Evolutionary conservation across 2,113 vertebrate genomes (phyloP).

Genomic region (Lutjanus erythropterus): DNA sequence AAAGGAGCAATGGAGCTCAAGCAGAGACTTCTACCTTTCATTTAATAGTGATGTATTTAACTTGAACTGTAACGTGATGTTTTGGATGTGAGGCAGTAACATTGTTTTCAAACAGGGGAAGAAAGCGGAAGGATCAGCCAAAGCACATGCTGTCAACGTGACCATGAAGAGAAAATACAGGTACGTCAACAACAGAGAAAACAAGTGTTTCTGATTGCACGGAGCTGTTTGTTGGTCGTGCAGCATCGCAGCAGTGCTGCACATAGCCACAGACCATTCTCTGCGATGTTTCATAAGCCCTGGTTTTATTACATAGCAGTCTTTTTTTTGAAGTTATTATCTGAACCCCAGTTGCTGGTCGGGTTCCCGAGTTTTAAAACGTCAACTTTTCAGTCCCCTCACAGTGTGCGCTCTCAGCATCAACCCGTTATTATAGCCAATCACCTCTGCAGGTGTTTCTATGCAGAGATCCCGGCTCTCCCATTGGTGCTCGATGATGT

Average conservation of each 20-base stretch:
- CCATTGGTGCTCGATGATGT: conserved; percentile 86
- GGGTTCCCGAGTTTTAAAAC: conserved; percentile 17
- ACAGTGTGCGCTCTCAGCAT: conserved; percentile 27
- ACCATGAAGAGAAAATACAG: conserved; percentile 98
- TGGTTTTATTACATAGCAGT: neutral
- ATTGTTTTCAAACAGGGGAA: conserved; percentile 87
- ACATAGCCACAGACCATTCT: neutral
- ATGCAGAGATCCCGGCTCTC: conserved; percentile 73
- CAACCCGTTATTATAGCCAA: conserved; percentile 76
- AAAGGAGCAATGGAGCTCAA: neutral
- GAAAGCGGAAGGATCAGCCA: conserved; percentile 91
- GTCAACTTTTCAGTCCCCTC: conserved; percentile 41
- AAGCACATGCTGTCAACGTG: conserved; percentile 93
- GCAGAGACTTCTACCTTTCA: neutral
- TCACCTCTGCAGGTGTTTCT: conserved; percentile 84
- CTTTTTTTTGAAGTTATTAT: conserved; percentile 16
- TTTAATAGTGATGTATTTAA: neutral
- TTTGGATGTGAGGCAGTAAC: neutral
- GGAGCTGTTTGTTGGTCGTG: neutral
- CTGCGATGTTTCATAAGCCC: neutral
- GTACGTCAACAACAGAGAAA: conserved; percentile 72
- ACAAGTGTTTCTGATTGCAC: neutral
- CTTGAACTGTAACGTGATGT: neutral
- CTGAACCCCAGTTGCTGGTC: neutral
- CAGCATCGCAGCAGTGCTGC: neutral